Evolutionary conservation across 2,888 invertebrate genomes (phyloP), one percentile per base, ranked within the genome.

Genomic region (Odontomyia ornata): DNA sequence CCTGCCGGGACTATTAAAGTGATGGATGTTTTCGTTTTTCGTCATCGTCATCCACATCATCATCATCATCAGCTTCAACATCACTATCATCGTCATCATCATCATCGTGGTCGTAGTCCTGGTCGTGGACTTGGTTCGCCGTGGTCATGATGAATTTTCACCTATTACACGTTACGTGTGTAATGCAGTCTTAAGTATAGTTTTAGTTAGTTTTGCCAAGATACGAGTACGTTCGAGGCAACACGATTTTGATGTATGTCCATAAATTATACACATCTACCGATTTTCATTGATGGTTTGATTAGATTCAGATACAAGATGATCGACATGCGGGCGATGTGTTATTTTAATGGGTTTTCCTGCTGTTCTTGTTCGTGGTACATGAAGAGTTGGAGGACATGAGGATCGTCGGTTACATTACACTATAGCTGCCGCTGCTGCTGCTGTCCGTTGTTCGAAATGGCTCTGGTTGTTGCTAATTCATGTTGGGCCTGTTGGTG

Each of bases 251-350:
- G 78, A 78, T 78, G 76, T 78, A 76, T 77, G 78, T 75, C 71
- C 78, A 75, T 78, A 78, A 78, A 78, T 78, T 78, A 78, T 78
- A 78, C 60, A 36, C 9, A 76, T 78, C 78, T 78, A 78, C 78
- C 76, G 76, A 78, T 78, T 73, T 78, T 78, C 76, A 78, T 78
- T 78, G 78, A 78, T 78, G 69, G 60, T 62, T 46, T 62, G 76
- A 76, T 76, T 56, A 62, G 23, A 18, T 67, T 30, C 7, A 30
- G 23, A 43, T 36, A 36, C 43, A 75, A 76, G 62, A 65, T 57
- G 75, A 76, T 78, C 78, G 76, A 65, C 78, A 78, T 78, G 73
- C 72, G 78, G 72, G 78, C 76, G 36, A 71, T 27, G 71, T 71
- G 71, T 71, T 71, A 71, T 52, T 71, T 71, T 71, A 71, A 71